Base-by-base conservation (phyloP, 2,888 invertebrate genomes). In the Heliconius hortense region DNA sequence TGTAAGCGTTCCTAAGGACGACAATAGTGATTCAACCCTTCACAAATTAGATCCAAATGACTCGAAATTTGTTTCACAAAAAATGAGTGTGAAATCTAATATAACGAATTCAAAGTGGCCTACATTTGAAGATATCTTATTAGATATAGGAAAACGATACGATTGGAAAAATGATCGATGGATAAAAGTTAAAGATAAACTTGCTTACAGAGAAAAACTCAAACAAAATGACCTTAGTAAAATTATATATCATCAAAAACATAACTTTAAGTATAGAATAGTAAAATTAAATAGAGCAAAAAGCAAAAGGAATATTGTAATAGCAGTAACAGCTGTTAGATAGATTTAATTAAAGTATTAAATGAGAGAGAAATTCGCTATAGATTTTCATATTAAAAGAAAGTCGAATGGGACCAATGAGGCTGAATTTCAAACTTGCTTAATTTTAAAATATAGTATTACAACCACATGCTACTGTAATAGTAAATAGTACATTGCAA, bases 151-250 rank as follows among this genome's bases (percentile, higher is more conserved):
- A 7, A 90, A 87, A 78, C 88, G 84, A 82, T 94, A 94, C 76
- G 93, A 94, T 77, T 93, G 93, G 93, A 94, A 93, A 83, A 94
- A 92, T 78, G 93, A 94, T 73, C 84, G 92, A 78, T 94, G 94
- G 94, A 89, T 93, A 75, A 94, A 94, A 89, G 87, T 92, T 0
- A 92, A 89, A 82, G 83, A 84, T 67, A 92, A 86, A 76, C 79
- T 77, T 75, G 76, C 76, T n/a, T 76, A 79, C 8, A 78, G 77
- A 26, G 78, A 59, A 48, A 79, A 78, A 64, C 78, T 78, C 72
- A 81, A 69, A 56, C 1, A 3, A n/a, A 56, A 75, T 35, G 77
- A 79, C 35, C 78, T 83, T 79, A 84, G 85, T 75, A 85, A 81
- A 77, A 85, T 82, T 80, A 78, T 84, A 75, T 82, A 84, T 79